Conservation (phyloP, 2,113 vertebrate species). For the Ellobius talpinus region DNA sequence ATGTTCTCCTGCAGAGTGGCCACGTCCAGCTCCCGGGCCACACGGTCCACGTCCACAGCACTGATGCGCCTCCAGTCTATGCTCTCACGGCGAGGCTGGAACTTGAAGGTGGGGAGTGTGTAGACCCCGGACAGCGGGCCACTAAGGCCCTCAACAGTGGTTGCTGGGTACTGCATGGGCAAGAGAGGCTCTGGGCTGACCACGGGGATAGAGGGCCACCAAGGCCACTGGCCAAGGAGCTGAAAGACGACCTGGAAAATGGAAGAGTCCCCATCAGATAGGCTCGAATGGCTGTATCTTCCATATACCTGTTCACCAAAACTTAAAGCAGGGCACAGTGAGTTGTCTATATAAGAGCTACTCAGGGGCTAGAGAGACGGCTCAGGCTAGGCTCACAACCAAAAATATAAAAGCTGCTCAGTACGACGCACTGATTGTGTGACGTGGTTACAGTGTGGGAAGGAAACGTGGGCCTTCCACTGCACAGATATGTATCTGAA, state of each 20-base stretch:
- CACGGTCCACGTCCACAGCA: slow-evolving; percentile 86
- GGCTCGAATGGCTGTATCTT: fast-evolving
- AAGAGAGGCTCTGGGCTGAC: slow-evolving; percentile 48
- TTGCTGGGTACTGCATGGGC: slow-evolving; percentile 44
- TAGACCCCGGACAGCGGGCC: background rate
- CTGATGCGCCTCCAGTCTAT: slow-evolving; percentile 88
- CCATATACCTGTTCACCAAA: background rate
- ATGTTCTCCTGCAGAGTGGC: slow-evolving; percentile 87
- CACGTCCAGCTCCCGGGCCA: slow-evolving; percentile 87
- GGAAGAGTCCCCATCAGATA: slow-evolving; percentile 5
- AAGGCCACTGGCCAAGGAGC: slow-evolving; percentile 59
- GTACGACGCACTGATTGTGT: fast-evolving
- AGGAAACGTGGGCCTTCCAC: background rate
- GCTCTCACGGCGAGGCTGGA: slow-evolving; percentile 80
- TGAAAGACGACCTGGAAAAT: slow-evolving; percentile 73
- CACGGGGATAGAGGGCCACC: background rate
- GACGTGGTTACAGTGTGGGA: background rate
- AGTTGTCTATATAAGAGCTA: background rate
- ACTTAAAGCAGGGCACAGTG: background rate
- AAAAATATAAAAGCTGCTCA: background rate
- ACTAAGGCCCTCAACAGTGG: background rate
- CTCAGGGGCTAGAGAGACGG: too few relatives aligned
- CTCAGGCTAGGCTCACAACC: too few relatives aligned
- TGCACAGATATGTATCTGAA: background rate
- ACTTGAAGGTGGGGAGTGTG: slow-evolving; percentile 82